Evolutionary conservation across 2,888 invertebrate species (phyloP), one percentile per base, ranked within the genome.

Genomic region (Dascillus cervinus): DNA sequence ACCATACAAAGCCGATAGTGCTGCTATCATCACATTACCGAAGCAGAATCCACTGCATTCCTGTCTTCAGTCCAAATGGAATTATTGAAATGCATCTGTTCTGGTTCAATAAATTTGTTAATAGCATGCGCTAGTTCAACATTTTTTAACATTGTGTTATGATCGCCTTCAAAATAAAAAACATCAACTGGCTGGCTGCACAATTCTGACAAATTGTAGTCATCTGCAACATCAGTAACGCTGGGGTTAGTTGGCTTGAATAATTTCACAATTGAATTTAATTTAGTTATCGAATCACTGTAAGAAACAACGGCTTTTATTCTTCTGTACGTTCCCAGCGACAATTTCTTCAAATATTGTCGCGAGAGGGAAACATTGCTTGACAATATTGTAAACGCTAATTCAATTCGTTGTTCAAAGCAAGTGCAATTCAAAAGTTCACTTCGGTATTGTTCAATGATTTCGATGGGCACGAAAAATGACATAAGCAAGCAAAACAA

Each of bases 91-190:
- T n/a, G n/a, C n/a, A 21, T 13, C 6, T 13, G 22, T n/a, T 19
- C 32, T 8, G 29, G 27, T 8, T 29, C 30, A 3, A 37, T 17
- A 5, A 37, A 26, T 2, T 14, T 27, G 40, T 78, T 78, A 14
- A 82, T 75, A n/a, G 76, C 65, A 37, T 74, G 67, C 0, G 76
- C 71, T 26, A 77, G 64, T 44, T 73, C 73, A 26, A 71, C 67
- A 49, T 77, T 80, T n/a, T 82, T 76, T 43, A 85, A 53, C 48
- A 86, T 80, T 21, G 75, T 75, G 0, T 72, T 58, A 49, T 87
- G 86, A 53, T 80, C 79, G 5, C 85, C 86, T 50, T 82, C 80
- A n/a, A 82, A 64, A 25, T 69, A 71, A 46, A 75, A 71, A 0
- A 83, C 65, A 1, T 70, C 69, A 0, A 82, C 69, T 2, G 67